A percentile compares a stretch with the other conserved stretches of the same genome.
These are phyloP conservation scores for Pectinophora gossypiella DNA, from an alignment of 1,140 invertebrate genomes.

Conservation along the genomic window DNA sequence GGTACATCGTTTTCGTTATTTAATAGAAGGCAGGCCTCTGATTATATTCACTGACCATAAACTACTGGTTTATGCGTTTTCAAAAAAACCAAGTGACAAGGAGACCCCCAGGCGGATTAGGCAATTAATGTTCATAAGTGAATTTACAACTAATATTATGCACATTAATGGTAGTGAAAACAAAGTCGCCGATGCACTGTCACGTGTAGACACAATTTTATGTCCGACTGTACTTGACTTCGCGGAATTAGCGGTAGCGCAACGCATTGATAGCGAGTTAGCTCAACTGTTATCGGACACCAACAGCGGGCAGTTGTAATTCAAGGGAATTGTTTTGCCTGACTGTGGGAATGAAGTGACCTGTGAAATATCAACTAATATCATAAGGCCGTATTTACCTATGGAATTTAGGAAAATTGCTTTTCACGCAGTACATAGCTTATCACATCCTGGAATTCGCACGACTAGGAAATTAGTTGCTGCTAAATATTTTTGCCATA, in stretches of 20 bases:
- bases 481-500: neutral
- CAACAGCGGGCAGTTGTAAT: neutral
- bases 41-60: conserved; percentile 80
- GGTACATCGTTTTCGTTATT: conserved; percentile 24
- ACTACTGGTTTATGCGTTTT: conserved; percentile 44
- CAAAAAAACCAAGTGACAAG: neutral
- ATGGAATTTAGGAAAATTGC: neutral
- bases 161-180: neutral
- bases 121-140: conserved; percentile 11
- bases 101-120: conserved; percentile 20
- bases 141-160: neutral
- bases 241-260: neutral
- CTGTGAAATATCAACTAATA: neutral
- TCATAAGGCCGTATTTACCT: neutral
- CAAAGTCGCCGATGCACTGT: neutral
- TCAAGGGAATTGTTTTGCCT: neutral
- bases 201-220: neutral
- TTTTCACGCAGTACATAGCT: neutral
- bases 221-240: neutral
- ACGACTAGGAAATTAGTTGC: neutral
- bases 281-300: neutral
- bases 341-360: neutral
- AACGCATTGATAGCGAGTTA: neutral
- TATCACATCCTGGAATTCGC: neutral
- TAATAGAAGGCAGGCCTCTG: conserved; percentile 27